Conservation (phyloP, 2,888 invertebrate species). For the Vandiemenella viatica region DNA sequence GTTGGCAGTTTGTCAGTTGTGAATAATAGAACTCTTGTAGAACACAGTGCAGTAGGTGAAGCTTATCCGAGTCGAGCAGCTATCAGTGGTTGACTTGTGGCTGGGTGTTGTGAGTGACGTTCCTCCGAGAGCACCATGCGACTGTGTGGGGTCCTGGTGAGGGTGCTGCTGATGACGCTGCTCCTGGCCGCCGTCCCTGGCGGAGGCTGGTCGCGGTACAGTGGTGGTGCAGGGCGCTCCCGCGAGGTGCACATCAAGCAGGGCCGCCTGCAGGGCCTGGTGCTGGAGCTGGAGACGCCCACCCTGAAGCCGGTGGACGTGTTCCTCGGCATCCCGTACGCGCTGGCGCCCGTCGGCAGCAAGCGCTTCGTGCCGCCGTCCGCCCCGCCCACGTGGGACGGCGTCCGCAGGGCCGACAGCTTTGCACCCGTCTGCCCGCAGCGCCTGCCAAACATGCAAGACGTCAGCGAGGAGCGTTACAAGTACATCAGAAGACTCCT, state of each 20-base stretch:
- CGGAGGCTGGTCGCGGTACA: background rate
- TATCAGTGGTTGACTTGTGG: no score
- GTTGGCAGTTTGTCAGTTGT: no score
- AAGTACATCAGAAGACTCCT: background rate
- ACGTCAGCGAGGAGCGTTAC: background rate
- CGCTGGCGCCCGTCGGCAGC: no score
- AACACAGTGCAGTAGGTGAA: no score
- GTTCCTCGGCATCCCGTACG: background rate
- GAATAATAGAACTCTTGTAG: no score
- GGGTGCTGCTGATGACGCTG: background rate
- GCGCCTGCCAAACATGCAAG: background rate
- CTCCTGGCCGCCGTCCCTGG: background rate
- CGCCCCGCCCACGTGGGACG: background rate
- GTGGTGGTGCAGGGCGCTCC: background rate
- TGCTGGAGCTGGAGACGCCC: background rate
- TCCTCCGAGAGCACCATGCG: no score
- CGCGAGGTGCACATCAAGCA: background rate
- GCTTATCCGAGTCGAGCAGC: no score
- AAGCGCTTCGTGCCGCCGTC: background rate
- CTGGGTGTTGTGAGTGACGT: no score
- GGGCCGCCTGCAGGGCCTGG: background rate
- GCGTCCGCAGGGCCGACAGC: background rate
- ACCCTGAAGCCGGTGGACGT: background rate
- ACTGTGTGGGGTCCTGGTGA: no score
- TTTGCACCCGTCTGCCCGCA: background rate